phyloP scores from a whole-genome alignment of 1,140 invertebrate genomes.

The Himalopsyche phryganea region DNA sequence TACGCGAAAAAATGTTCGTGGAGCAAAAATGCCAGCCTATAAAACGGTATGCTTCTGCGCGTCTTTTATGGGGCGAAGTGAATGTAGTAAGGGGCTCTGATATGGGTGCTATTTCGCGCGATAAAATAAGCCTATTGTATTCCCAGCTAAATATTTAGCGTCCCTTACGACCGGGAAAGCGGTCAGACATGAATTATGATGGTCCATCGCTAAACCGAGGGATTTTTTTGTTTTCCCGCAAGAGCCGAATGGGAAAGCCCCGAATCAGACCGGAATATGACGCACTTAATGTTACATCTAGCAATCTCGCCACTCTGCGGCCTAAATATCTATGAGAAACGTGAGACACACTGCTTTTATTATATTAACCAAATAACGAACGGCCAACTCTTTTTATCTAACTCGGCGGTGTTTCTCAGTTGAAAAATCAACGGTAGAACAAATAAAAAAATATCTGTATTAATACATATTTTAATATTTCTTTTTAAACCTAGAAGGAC shows the following conservation, averaged over 20 bases:
- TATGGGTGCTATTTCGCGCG: slow-evolving; percentile 15
- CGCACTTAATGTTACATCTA: background rate
- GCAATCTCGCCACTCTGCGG: too few relatives aligned
- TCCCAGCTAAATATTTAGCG: slow-evolving; percentile 32
- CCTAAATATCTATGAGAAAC: too few relatives aligned
- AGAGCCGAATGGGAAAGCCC: slow-evolving; percentile 15
- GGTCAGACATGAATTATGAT: slow-evolving; percentile 32
- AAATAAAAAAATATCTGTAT: too few relatives aligned
- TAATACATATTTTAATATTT: too few relatives aligned
- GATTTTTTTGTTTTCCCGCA: slow-evolving; percentile 20
- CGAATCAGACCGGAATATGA: slow-evolving; percentile 15
- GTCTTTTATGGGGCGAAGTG: background rate
- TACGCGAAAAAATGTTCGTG: too few relatives aligned
- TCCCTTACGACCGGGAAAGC: slow-evolving; percentile 7
- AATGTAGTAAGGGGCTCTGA: background rate
- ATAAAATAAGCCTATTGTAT: slow-evolving; percentile 31
- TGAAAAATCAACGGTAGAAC: too few relatives aligned
- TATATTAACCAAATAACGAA: too few relatives aligned
- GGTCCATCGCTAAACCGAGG: slow-evolving; percentile 27
- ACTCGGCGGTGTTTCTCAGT: too few relatives aligned
- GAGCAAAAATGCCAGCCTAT: too few relatives aligned
- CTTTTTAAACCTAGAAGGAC: too few relatives aligned
- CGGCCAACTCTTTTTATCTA: too few relatives aligned
- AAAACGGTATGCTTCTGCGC: background rate
- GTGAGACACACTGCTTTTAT: background rate